Base-by-base conservation (phyloP, 2,113 vertebrate genomes). In the Sphaerodactylus townsendi region DNA sequence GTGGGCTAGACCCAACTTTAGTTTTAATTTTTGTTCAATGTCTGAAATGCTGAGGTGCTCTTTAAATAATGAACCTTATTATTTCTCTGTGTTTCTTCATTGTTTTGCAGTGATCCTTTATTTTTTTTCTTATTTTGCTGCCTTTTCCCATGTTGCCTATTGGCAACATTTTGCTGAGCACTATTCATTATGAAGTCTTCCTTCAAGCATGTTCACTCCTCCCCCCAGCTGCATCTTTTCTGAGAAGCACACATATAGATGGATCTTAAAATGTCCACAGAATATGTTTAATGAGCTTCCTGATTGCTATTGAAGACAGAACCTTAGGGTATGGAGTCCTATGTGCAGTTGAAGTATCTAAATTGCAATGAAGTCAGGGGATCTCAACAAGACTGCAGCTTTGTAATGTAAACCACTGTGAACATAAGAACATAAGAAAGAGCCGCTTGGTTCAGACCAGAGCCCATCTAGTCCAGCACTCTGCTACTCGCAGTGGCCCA, bases 171-270 rank as follows among this genome's bases (percentile, higher is more conserved):
- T 59, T 44, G 33, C 87, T 73, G 35, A 23, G 81, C 0, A 10
- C 0, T 10, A 65, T 68, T 50, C 71, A 79, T 76, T 68, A 86
- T 35, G 37, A 65, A 44, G 72, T 35, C 1, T 28, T n/a, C n/a
- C 71, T 50, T 44, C 71, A 83, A 83, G 10, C 33, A 64, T 85
- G 72, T 72, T 75, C 25, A 64, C 81, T 80, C 79, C 33, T 56
- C 62, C 39, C 70, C 15, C 35, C 77, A 88, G 73, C 10, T 30
- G 59, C 1, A n/a, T 82, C 35, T 88, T 69, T 62, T 62, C 75
- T 56, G 75, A 33, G 79, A 90, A 83, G 14, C 66, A 68, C 71
- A 83, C 5, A 87, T 88, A 71, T 19, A 28, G 59, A 79, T 89
- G 68, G 19, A 41, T 69, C 19, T 41, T 41, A 35, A 30, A 71